A percentile compares a stretch with the other conserved stretches of the same genome.
These are phyloP conservation scores for Dendrolimus houi DNA, from an alignment of 2,888 invertebrate genomes.

Conservation along the genomic window DNA sequence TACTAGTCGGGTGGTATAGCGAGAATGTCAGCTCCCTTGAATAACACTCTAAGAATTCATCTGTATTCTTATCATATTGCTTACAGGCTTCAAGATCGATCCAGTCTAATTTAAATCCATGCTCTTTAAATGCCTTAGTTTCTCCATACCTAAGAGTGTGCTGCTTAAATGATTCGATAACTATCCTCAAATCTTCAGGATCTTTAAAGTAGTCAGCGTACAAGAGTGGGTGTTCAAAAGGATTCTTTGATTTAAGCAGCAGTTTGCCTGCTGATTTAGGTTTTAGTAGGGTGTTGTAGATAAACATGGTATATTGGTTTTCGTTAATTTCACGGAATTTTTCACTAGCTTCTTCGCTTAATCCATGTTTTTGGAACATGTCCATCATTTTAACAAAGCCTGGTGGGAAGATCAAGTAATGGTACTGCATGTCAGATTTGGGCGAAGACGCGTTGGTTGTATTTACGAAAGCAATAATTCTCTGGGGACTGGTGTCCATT, in stretches of 20 bases:
- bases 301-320: slow-evolving; percentile 45
- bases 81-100: slow-evolving; percentile 41
- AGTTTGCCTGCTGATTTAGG: slow-evolving; percentile 82
- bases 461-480: slow-evolving; percentile 41
- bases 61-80: slow-evolving; percentile 24
- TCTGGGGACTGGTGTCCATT: slow-evolving; percentile 49
- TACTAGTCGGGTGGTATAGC: slow-evolving; percentile 84
- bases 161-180: slow-evolving; percentile 34
- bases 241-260: slow-evolving; percentile 79
- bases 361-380: slow-evolving; percentile 29
- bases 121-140: slow-evolving; percentile 34
- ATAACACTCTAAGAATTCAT: slow-evolving; percentile 38
- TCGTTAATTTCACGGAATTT: slow-evolving; percentile 37
- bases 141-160: slow-evolving; percentile 29
- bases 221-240: slow-evolving; percentile 79
- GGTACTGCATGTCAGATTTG: slow-evolving; percentile 46
- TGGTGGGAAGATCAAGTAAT: slow-evolving; percentile 40
- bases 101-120: slow-evolving; percentile 40
- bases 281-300: slow-evolving; percentile 78
- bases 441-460: slow-evolving; percentile 34
- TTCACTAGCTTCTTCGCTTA: slow-evolving; percentile 29
- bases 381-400: slow-evolving; percentile 34
- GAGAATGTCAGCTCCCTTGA: slow-evolving; percentile 43
- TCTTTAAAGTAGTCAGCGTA: slow-evolving; percentile 79
- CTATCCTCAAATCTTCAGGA: slow-evolving; percentile 61